Base-by-base conservation (phyloP, 2,888 invertebrate genomes). In the Empis livida region DNA sequence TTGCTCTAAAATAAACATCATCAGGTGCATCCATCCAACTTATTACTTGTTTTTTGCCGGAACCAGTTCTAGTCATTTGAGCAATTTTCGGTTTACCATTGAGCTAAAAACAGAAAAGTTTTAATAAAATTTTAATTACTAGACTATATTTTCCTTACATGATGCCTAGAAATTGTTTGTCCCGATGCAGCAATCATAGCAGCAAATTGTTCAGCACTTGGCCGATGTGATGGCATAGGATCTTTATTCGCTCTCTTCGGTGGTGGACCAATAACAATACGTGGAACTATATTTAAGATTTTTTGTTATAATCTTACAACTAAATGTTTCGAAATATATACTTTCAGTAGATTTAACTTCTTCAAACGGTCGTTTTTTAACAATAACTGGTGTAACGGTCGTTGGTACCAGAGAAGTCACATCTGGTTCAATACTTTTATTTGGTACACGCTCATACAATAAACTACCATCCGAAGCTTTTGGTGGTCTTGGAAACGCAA, bases 21-120 rank as follows among this genome's bases (percentile, higher is more conserved):
- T 96, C 95, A 17, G 94, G 94, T 49, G 94, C 94, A 71, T 96
- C 95, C 84, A 93, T 92, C 93, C 93, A 94, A 64, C 92, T 93
- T 67, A 94, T 91, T 60, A 93, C 90, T 72, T 91, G 92, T 63
- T 93, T 91, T 44, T 90, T 79, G 31, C 79, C 79, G 49, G 79
- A 78, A 32, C 81, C 80, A 17, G 84, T 81, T 51, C 87, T 78
- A 49, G 85, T 82, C 70, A 86, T 82, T 60, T 82, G 79, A 57
- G 86, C 79, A 60, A 83, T 80, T 68, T 86, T 84, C 56, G 86
- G 86, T 74, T 84, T 88, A 60, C 81, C 91, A 73, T 83, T 91
- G 57, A 82, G 81, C 79, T 78, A 72, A 56, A 59, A 50, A 40
- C 32, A 32, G 13, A 43, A 32, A 37, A 42, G 46, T 31, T 20